phyloP scores from a whole-genome alignment of 2,113 vertebrate genomes.

The Hassar affinis region DNA sequence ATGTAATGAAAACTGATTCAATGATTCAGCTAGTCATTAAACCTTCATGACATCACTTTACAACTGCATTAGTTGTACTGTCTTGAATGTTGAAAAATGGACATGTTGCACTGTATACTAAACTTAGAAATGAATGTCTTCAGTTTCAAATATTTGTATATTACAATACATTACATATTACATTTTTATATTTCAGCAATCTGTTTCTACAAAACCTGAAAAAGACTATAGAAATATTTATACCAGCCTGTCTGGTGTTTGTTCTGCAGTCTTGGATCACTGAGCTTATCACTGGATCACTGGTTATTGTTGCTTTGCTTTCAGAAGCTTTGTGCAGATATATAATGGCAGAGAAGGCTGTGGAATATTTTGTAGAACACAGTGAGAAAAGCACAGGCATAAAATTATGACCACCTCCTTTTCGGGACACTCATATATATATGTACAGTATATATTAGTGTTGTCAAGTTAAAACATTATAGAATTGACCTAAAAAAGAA shows the following conservation, averaged over 20 bases:
- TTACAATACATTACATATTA: neutral
- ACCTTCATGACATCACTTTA: neutral
- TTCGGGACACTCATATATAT: too few relatives aligned
- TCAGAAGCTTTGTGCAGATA: neutral
- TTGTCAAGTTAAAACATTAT: too few relatives aligned
- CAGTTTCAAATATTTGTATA: neutral
- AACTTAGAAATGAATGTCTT: neutral
- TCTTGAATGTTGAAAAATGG: neutral
- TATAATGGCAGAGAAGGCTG: constrained; percentile 5
- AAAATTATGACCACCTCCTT: too few relatives aligned
- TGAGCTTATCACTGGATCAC: too few relatives aligned
- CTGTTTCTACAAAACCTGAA: neutral
- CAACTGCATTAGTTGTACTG: neutral
- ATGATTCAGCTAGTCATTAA: neutral
- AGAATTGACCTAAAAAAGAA: too few relatives aligned
- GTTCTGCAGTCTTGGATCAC: neutral
- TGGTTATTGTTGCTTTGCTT: neutral
- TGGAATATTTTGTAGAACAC: neutral
- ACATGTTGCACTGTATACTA: neutral
- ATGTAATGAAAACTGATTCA: neutral
- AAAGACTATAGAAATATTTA: neutral
- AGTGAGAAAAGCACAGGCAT: too few relatives aligned
- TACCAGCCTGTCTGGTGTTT: neutral
- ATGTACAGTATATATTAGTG: too few relatives aligned
- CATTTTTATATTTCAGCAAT: too few relatives aligned